Base-by-base conservation (phyloP, 2,113 vertebrate genomes). In the Podarcis muralis region DNA sequence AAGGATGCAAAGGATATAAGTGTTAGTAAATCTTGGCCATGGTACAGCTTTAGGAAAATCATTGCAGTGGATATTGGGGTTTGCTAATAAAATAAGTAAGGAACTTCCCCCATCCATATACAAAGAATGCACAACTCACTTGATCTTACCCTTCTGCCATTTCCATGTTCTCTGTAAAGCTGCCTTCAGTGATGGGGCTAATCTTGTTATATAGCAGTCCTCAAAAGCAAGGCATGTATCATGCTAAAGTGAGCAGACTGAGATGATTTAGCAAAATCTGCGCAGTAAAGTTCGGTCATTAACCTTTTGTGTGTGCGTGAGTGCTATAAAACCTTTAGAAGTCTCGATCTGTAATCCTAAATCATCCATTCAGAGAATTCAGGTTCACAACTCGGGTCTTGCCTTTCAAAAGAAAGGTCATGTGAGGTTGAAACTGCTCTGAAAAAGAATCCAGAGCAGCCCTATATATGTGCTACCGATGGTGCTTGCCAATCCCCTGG, bases 371-470 rank as follows among this genome's bases (percentile, higher is more conserved):
- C 66, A 22, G 18, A 43, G 27, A 65, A 72, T 89, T 74, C 35
- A 43, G 43, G 53, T 83, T 43, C 35, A 69, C 74, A 71, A 62
- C 72, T 59, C 7, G 16, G 65, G 32, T 35, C 72, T 68, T 83
- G 30, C 27, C 15, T 86, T 89, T 86, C 57, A 75, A 86, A 81
- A 85, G 78, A 75, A 35, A 90, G 81, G 81, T 59, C 85, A 30
- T 77, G 30, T 35, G 85, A 87, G 85, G 85, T 87, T 87, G 85
- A 83, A 25, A 62, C 6, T 18, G 43, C 74, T 80, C 22, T 48
- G 59, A 32, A 83, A 78, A 90, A 62, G 65, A 79, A 72, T 71
- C 62, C 75, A 83, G 72, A 83, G 85, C 74, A 22, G 81, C 5
- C 80, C 74, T 87, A 43, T 71, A 62, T 71, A 83, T 79, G 81